Percentiles rank a stretch among this genome's conserved stretches.
These are phyloP conservation scores for Maniola hyperantus DNA, from an alignment of 2,888 invertebrate species.

Conservation along the genomic window DNA sequence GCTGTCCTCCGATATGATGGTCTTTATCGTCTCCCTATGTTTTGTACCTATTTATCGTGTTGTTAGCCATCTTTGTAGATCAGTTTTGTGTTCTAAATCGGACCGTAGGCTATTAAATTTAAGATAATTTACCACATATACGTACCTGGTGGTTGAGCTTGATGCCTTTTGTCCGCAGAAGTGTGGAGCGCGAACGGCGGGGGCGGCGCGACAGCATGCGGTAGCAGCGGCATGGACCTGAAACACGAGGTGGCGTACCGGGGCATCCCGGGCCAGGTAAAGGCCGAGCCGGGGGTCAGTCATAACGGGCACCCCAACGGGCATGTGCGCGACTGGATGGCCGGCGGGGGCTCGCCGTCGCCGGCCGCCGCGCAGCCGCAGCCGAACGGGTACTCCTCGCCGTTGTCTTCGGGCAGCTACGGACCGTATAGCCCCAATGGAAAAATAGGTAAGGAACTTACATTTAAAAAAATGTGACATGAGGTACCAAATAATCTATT, in stretches of 20 bases:
- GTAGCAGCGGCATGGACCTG: constrained; percentile 84
- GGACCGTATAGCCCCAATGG: constrained; percentile 95
- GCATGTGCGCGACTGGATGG: constrained; percentile 79
- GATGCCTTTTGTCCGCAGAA: constrained; percentile 55
- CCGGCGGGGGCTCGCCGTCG: constrained; percentile 81
- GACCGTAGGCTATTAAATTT: no score
- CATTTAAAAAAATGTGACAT: no score
- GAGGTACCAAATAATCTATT: no score
- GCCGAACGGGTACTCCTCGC: constrained; percentile 92
- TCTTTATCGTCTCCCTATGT: no score
- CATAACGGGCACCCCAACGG: constrained; percentile 79
- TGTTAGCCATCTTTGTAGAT: no score
- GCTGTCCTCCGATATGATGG: no score
- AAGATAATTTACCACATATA: no score
- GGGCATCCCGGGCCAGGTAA: constrained; percentile 77
- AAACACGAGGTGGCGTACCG: constrained; percentile 85
- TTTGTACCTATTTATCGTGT: no score
- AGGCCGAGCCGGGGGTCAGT: constrained; percentile 78
- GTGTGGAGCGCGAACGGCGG: constrained; percentile 81
- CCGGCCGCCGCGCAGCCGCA: constrained; percentile 85
- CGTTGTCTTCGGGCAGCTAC: constrained; percentile 93
- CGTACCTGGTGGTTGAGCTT: not conserved
- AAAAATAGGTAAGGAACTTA: constrained; percentile 88
- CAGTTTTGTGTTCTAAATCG: no score
- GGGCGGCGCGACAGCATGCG: constrained; percentile 80